A percentile compares a stretch with the other conserved stretches of the same genome.
These are phyloP conservation scores for Crossaster papposus DNA, from an alignment of 53 echinoderm and acorn worm species.

Conservation along the genomic window DNA sequence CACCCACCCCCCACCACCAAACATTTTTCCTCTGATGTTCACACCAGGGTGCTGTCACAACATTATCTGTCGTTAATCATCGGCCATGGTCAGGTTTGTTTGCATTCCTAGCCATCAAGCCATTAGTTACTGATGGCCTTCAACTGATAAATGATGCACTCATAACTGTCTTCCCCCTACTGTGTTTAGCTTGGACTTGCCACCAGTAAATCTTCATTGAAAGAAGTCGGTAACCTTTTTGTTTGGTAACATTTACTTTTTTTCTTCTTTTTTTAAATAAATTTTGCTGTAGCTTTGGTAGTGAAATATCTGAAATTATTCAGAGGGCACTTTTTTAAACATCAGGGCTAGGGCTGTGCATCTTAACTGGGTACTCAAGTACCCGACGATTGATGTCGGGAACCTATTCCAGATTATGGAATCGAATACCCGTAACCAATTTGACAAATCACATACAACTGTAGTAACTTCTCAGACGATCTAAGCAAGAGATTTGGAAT, in stretches of 20 bases:
- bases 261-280: too few species aligned
- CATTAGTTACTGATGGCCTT: conserved; percentile 35
- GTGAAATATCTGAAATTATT: not conserved
- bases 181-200: conserved; percentile 36
- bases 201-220: conserved; percentile 21
- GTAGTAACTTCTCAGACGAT: too few species aligned
- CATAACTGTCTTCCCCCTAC: conserved; percentile 1
- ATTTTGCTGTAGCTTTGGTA: too few species aligned
- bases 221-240: not conserved
- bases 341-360: too few species aligned
- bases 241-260: too few species aligned
- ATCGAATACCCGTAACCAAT: too few species aligned
- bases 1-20: not conserved
- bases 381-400: too few species aligned
- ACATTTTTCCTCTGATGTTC: not conserved
- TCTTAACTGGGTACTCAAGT: too few species aligned
- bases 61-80: conserved; percentile 17
- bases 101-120: conserved; percentile 10
- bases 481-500: too few species aligned
- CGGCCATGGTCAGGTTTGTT: conserved; percentile 31
- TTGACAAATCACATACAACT: too few species aligned
- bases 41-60: not conserved
- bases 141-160: conserved; percentile 23
- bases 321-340: not conserved
- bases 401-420: too few species aligned